Conservation (phyloP, 1,140 invertebrate genomes). For the Macrosteles quadrilineatus region DNA sequence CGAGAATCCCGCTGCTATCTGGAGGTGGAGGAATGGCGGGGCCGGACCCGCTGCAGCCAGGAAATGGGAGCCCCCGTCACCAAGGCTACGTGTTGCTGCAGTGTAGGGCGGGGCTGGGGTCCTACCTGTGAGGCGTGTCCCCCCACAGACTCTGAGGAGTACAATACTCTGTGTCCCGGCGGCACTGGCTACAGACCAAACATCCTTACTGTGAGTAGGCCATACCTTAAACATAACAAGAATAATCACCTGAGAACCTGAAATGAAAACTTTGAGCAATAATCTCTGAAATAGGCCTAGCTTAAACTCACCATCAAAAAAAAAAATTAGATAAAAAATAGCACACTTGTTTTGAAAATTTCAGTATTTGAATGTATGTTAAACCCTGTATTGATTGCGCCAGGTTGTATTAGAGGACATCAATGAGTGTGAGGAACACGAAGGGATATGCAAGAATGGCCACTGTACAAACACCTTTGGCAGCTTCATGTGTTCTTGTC, state of each 20-base stretch:
- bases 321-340: no score
- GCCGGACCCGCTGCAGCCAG: conserved; percentile 53
- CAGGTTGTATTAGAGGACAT: conserved; percentile 77
- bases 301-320: no score
- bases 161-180: conserved; percentile 77
- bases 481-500: conserved; percentile 78
- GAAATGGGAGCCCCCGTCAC: conserved; percentile 65
- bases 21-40: conserved; percentile 54
- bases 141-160: conserved; percentile 66
- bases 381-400: no score
- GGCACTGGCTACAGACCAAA: conserved; percentile 84
- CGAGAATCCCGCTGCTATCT: conserved; percentile 77
- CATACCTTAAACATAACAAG: no score
- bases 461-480: conserved; percentile 90
- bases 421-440: conserved; percentile 82
- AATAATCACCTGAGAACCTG: no score
- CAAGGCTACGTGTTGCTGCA: conserved; percentile 84
- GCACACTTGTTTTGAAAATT: no score
- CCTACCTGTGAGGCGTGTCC: conserved; percentile 82
- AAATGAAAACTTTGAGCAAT: no score
- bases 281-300: no score
- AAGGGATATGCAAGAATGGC: conserved; percentile 76
- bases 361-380: no score
- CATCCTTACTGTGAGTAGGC: conserved; percentile 65
- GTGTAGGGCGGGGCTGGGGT: conserved; percentile 82